Base-by-base conservation (phyloP, 2,888 invertebrate species). In the Clivina fossor region DNA sequence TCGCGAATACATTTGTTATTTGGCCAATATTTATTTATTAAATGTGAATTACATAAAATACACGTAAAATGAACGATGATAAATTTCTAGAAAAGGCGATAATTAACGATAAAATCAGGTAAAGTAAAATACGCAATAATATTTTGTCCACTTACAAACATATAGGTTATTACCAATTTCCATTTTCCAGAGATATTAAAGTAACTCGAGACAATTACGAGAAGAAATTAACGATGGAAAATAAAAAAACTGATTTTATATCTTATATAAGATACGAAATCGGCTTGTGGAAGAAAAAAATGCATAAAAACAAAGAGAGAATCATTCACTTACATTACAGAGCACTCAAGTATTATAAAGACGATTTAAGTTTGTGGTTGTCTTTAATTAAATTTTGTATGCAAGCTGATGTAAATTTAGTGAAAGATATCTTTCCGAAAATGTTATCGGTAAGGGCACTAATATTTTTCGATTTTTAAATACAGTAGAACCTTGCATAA, bases 311-410 rank as follows among this genome's bases (percentile, higher is more conserved):
- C 11, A 40, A 15, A 1, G 40, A 46, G 9, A 37, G 38, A 32
- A 47, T 55, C 32, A 35, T 47, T 46, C 38, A 30, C 16, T 30
- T 55, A 11, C 40, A 55, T 40, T 47, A 35, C 16, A 30, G 19
- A 40, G 55, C 55, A 28, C 40, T 55, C 35, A 20, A 37, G 2
- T 30, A 47, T 32, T 55, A 15, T 40, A 55, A 46, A 47, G 55
- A 55, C 11, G 55, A 55, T 47, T 47, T 55, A 28, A 47, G 38
- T 20, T 13, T 55, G 22, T 55, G 55, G 55, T 30, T 55, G 5
- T 55, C 55, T n/a, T 55, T 38, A 16, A 55, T 55, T 20, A 55
- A 55, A 18, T 55, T 55, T 40, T 55, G 55, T 28, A 47, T 47
- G 28, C 24, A 47, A 38, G 46, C 47, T 47, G 55, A 47, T 35